Percentiles rank a stretch among this genome's conserved stretches.
Evolutionary conservation across 2,113 vertebrate species (phyloP).

Genomic region (human (Homo sapiens)): GRCh38 chr2:232014501-232015000

Average conservation of each 20-base stretch:
- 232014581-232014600: not conserved
- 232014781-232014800: not conserved
- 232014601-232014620: not conserved
- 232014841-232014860: conserved; percentile 76
- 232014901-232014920: conserved; percentile 81
- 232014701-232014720: not conserved
- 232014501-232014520: not conserved
- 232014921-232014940: conserved; percentile 81
- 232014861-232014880: conserved; percentile 77
- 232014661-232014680: not conserved
- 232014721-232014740: not conserved
- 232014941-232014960: conserved; percentile 80
- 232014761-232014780: not conserved
- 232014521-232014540: not conserved
- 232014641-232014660: not conserved
- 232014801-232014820: conserved; percentile 52
- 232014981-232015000: conserved; percentile 74
- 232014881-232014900: conserved; percentile 74
- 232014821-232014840: conserved; percentile 83
- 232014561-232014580: not conserved
- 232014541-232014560: not conserved
- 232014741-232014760: not conserved
- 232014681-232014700: not conserved
- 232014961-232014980: conserved; percentile 83
- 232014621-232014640: not conserved